A percentile compares a stretch with the other conserved stretches of the same genome.
Conservation (phyloP, 2,113 vertebrate species). For the Macroglossus sobrinus region DNA sequence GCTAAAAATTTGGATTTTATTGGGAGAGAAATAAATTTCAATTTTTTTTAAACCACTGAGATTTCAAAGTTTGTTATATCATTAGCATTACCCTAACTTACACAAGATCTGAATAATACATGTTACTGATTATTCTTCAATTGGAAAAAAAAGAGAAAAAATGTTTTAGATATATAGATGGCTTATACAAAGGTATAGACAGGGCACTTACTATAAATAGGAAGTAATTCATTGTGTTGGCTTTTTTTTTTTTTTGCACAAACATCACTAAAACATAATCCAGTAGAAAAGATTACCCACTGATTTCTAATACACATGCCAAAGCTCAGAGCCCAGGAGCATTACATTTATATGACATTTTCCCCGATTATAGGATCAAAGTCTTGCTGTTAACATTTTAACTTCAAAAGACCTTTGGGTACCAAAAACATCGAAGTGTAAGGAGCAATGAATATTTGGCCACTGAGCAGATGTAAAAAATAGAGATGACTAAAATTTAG, state of each 20-base stretch:
- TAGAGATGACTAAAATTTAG: not conserved
- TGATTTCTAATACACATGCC: not conserved
- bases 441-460: conserved; percentile 8
- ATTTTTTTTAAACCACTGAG: not conserved
- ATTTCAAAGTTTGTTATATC: not conserved
- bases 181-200: not conserved
- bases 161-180: not conserved
- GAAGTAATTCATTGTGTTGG: not conserved
- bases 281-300: not conserved
- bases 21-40: not conserved
- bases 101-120: not conserved
- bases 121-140: not conserved
- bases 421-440: not conserved
- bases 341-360: conserved; percentile 29
- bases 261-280: not conserved
- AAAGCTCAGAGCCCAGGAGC: not conserved
- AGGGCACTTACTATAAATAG: not conserved
- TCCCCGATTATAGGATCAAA: conserved; percentile 40
- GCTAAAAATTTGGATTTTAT: not conserved
- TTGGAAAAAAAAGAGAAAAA: not conserved
- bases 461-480: not conserved
- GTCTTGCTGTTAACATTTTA: conserved; percentile 21
- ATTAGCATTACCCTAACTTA: not conserved
- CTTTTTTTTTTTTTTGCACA: not conserved
- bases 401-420: conserved; percentile 35